A percentile compares a stretch with the other conserved stretches of the same genome.
Conservation (phyloP, 2,797 vertebrate species). For the Varecia variegata region DNA sequence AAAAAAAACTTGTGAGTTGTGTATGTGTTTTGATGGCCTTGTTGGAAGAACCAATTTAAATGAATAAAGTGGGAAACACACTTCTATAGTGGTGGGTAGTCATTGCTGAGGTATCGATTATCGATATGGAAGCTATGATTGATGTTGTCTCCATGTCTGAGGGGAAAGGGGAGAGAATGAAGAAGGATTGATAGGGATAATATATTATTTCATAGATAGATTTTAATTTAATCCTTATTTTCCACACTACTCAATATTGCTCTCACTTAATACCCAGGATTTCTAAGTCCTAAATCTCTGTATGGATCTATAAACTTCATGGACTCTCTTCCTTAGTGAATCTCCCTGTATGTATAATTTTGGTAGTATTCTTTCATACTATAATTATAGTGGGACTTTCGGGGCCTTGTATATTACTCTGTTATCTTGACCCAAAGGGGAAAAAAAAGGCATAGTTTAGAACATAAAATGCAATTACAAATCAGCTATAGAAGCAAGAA, state of each 20-base stretch:
- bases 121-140: background rate
- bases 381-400: background rate
- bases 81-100: background rate
- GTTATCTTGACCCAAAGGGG: background rate
- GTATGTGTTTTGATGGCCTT: background rate
- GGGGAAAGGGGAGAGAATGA: background rate
- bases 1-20: background rate
- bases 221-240: background rate
- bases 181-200: rapidly evolving
- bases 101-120: background rate
- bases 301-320: background rate
- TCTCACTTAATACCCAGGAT: background rate
- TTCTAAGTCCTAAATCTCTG: background rate
- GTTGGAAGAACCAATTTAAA: background rate
- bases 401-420: background rate
- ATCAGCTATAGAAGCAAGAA: background rate
- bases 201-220: background rate
- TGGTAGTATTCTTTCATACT: background rate
- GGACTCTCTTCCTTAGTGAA: background rate
- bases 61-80: background rate
- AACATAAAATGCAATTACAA: background rate
- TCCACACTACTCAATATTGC: background rate
- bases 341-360: background rate
- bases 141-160: background rate
- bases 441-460: background rate